Conservation (phyloP, 1,140 invertebrate genomes). For the Leptinotarsa defecta region DNA sequence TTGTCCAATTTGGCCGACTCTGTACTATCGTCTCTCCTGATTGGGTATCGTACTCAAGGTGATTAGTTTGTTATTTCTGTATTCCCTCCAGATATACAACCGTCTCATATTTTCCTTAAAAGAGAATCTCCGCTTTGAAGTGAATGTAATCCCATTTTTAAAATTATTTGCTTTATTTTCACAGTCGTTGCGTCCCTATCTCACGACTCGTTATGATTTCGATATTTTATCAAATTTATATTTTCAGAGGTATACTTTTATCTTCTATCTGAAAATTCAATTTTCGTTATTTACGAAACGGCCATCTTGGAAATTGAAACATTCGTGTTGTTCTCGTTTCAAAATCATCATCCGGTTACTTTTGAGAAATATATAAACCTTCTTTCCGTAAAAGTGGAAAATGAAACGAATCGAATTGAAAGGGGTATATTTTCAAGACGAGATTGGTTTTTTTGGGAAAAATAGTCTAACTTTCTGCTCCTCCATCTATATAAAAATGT, state of each 20-base stretch:
- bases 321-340: background rate
- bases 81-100: background rate
- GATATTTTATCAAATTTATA: conserved; percentile 7
- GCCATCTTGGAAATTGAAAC: conserved; percentile 5
- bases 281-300: background rate
- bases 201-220: background rate
- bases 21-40: background rate
- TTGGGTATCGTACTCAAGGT: background rate
- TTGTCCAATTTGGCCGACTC: too few relatives aligned
- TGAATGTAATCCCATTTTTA: background rate
- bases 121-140: background rate
- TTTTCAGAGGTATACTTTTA: conserved; percentile 4
- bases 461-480: too few relatives aligned
- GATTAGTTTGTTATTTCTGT: background rate
- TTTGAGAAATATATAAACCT: background rate
- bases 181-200: background rate
- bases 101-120: background rate
- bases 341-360: background rate
- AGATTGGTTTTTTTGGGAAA: too few relatives aligned
- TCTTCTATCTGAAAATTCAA: background rate
- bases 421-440: too few relatives aligned
- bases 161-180: background rate
- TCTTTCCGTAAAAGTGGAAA: too few relatives aligned
- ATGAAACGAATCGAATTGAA: too few relatives aligned
- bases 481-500: too few relatives aligned